Evolutionary conservation across 1,140 invertebrate genomes (phyloP).

Genomic region (Colletes latitarsis): DNA sequence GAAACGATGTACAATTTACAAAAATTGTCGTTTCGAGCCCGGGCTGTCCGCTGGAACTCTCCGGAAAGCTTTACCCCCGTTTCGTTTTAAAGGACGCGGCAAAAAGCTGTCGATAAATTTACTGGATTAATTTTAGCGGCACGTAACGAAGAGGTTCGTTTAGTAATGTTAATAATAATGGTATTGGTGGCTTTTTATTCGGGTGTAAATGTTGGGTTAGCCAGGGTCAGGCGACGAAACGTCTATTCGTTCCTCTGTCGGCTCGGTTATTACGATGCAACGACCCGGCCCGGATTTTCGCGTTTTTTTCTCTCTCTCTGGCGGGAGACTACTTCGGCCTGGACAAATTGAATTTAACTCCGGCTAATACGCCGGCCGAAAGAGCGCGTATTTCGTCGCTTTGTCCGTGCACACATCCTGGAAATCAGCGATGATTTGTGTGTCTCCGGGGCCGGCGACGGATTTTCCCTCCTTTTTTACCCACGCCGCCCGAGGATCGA

Average conservation of each 20-base stretch:
- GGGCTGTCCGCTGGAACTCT: too few species aligned
- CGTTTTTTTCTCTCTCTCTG: conserved; percentile 12
- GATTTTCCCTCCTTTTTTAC: conserved; percentile 21
- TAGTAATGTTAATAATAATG: too few species aligned
- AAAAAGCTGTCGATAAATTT: too few species aligned
- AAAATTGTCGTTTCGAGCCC: too few species aligned
- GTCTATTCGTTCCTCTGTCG: neutral
- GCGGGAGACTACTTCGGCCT: conserved; percentile 28
- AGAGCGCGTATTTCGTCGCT: conserved; percentile 52
- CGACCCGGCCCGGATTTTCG: conserved; percentile 39
- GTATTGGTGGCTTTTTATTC: too few species aligned
- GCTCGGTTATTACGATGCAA: conserved; percentile 43
- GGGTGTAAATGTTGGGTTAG: too few species aligned
- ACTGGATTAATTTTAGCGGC: too few species aligned
- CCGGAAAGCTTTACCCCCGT: too few species aligned
- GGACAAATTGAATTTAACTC: conserved; percentile 64
- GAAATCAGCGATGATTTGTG: conserved; percentile 61
- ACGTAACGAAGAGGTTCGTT: too few species aligned
- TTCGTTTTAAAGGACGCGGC: too few species aligned
- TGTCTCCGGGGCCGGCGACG: conserved; percentile 29
- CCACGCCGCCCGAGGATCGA: conserved; percentile 24
- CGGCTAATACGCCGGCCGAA: conserved; percentile 53
- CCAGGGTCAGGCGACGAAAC: neutral
- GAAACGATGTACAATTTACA: too few species aligned
- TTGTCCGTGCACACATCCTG: conserved; percentile 43